These are phyloP conservation scores for Cynopterus brachyotis DNA, from an alignment of 2,113 vertebrate species.

Conservation along the genomic window DNA sequence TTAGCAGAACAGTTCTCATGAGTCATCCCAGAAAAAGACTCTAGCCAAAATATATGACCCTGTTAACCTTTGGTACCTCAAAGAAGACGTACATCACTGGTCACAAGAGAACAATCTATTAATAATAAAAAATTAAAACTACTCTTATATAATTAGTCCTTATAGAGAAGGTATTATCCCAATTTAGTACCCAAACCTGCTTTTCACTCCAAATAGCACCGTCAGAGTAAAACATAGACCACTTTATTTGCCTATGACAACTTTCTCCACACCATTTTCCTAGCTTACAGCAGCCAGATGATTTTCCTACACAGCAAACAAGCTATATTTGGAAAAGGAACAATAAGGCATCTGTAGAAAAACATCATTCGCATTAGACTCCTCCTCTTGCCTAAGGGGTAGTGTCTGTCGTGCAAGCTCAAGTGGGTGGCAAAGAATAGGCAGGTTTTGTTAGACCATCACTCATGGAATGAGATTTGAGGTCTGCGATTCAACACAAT, in stretches of 20 bases:
- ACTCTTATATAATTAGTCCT: slow-evolving; percentile 28
- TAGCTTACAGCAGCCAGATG: not conserved
- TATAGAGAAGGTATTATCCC: not conserved
- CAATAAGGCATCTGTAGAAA: slow-evolving; percentile 42
- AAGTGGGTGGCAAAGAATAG: slow-evolving; percentile 46
- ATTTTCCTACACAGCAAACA: not conserved
- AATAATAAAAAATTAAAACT: slow-evolving; percentile 19
- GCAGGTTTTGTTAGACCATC: slow-evolving; percentile 23
- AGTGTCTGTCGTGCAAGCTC: slow-evolving; percentile 15
- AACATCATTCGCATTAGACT: not conserved
- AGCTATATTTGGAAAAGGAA: slow-evolving; percentile 41
- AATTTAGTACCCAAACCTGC: slow-evolving; percentile 12
- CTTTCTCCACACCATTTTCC: not conserved
- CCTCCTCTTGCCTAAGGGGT: slow-evolving; percentile 33
- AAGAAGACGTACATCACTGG: not conserved
- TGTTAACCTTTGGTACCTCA: slow-evolving; percentile 42
- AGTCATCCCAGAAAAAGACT: slow-evolving; percentile 40
- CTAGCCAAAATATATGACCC: slow-evolving; percentile 10
- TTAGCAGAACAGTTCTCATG: not conserved
- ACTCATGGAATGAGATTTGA: slow-evolving; percentile 37
- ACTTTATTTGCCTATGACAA: slow-evolving; percentile 5
- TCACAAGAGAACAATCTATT: slow-evolving; percentile 42
- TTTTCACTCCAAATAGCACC: not conserved
- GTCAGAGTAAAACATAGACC: not conserved
- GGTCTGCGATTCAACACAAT: slow-evolving; percentile 37